phyloP scores from a whole-genome alignment of 2,113 vertebrate genomes.

The Mormyrus iriodes region DNA sequence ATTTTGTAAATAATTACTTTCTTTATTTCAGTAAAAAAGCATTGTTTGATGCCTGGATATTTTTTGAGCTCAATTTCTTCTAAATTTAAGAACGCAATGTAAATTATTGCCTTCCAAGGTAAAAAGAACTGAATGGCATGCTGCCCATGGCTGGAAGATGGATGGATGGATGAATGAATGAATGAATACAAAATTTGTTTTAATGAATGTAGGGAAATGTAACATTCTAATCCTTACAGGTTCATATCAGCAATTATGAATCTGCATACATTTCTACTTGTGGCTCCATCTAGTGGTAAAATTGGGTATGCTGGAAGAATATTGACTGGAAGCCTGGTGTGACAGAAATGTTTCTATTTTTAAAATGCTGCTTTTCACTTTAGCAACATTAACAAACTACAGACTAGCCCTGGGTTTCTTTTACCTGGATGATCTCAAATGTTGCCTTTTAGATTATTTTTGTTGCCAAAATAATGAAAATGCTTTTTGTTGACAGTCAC shows the following conservation, averaged over 20 bases:
- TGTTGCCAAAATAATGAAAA: no score
- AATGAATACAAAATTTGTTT: neutral
- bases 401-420: no score
- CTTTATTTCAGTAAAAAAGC: neutral
- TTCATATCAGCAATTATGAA: neutral
- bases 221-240: neutral
- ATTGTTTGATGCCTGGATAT: neutral
- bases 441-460: no score
- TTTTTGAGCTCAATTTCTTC: neutral
- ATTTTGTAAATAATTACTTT: neutral
- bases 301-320: neutral
- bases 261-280: neutral
- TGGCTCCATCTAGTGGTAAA: neutral
- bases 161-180: neutral
- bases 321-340: neutral
- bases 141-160: neutral
- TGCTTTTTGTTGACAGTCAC: no score
- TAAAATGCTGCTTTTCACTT: neutral
- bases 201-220: neutral
- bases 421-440: no score
- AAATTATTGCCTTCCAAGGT: neutral
- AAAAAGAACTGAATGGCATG: neutral
- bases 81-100: neutral
- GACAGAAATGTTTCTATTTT: neutral
- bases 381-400: no score